These are phyloP conservation scores for Drosophila biarmipes DNA, from an alignment of 1,140 invertebrate species.

Conservation along the genomic window DNA sequence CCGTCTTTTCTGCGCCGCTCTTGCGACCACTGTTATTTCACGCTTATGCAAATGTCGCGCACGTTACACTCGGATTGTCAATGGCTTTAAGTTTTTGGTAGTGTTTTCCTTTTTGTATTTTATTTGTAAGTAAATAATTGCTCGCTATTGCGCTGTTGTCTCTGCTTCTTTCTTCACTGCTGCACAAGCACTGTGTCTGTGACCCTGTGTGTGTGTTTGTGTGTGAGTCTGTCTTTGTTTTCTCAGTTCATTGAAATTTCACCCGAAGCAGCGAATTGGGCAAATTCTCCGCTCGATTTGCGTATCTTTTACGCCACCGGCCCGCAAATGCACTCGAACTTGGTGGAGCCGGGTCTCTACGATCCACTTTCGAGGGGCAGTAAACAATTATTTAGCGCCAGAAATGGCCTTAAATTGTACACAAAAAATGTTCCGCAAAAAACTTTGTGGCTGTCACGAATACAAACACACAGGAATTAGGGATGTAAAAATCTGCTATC, in stretches of 20 bases:
- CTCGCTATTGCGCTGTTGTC: slow-evolving; percentile 81
- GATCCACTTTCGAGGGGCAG: slow-evolving; percentile 50
- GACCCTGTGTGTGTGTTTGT: slow-evolving; percentile 48
- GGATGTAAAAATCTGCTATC: slow-evolving; percentile 51
- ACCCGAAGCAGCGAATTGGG: slow-evolving; percentile 76
- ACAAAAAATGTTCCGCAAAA: slow-evolving; percentile 81
- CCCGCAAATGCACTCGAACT: slow-evolving; percentile 49
- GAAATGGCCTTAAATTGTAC: slow-evolving; percentile 76
- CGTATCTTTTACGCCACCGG: slow-evolving; percentile 61
- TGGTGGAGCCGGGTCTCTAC: slow-evolving; percentile 36
- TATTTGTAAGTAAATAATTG: slow-evolving; percentile 82
- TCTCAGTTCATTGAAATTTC: slow-evolving; percentile 83
- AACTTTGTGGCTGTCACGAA: slow-evolving; percentile 79
- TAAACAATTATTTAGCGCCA: slow-evolving; percentile 64
- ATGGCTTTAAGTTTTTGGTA: slow-evolving; percentile 56
- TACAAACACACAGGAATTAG: slow-evolving; percentile 71
- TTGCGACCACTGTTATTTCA: slow-evolving; percentile 25
- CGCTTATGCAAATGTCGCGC: slow-evolving; percentile 41
- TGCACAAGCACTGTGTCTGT: slow-evolving; percentile 52
- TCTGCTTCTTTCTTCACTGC: slow-evolving; percentile 71
- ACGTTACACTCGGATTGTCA: slow-evolving; percentile 21
- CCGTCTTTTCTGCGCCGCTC: slow-evolving; percentile 34
- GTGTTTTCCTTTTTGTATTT: slow-evolving; percentile 64
- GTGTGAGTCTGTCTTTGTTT: slow-evolving; percentile 78
- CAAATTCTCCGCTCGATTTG: slow-evolving; percentile 66